Evolutionary conservation across 2,888 invertebrate species (phyloP).

Genomic region (Callosobruchus maculatus): DNA sequence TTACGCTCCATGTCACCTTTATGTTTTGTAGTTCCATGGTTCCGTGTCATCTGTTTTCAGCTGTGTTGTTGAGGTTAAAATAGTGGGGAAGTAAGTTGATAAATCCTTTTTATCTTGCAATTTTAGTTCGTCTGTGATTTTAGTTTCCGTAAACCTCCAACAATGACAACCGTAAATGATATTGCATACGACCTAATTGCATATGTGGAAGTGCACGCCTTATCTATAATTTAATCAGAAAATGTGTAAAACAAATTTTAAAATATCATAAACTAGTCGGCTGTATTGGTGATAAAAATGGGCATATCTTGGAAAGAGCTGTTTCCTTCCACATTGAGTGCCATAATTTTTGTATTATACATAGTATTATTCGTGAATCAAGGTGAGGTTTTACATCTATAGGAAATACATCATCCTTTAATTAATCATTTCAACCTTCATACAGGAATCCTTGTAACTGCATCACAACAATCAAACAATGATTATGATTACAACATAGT

Average conservation of each 20-base stretch:
- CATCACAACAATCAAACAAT: slow-evolving; percentile 78
- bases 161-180: neutral
- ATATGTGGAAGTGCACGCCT: neutral
- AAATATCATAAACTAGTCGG: neutral
- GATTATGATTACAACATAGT: slow-evolving; percentile 84
- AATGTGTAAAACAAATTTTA: neutral
- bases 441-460: slow-evolving; percentile 85
- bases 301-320: slow-evolving; percentile 52
- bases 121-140: too few relatives aligned
- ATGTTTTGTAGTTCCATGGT: neutral
- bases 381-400: slow-evolving; percentile 57
- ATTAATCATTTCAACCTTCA: slow-evolving; percentile 23
- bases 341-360: slow-evolving; percentile 77
- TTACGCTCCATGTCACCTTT: too few relatives aligned
- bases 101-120: neutral
- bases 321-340: slow-evolving; percentile 80
- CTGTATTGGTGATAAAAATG: slow-evolving; percentile 1
- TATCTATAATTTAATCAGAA: neutral
- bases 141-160: neutral
- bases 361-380: slow-evolving; percentile 88
- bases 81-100: neutral
- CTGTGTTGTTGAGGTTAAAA: neutral
- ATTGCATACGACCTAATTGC: neutral
- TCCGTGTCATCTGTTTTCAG: neutral
- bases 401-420: slow-evolving; percentile 1